phyloP scores from a whole-genome alignment of 2,888 invertebrate species.

The Arctia plantaginis region DNA sequence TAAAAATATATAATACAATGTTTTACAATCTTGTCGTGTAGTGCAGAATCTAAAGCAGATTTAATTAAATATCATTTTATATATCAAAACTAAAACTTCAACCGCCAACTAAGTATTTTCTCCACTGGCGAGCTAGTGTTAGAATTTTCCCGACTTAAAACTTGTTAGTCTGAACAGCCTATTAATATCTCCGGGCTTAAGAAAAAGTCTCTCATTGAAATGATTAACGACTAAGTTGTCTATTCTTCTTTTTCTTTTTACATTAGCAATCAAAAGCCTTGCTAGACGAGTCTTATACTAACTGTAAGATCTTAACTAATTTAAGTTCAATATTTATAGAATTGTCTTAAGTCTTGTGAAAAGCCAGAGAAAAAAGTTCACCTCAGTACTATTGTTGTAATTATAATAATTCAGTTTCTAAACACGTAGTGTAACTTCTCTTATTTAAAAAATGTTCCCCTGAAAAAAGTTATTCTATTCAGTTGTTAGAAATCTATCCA shows the following conservation, averaged over 20 bases:
- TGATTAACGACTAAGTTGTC: not conserved
- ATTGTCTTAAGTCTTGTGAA: not conserved
- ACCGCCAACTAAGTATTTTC: not conserved
- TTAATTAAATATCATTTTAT: no score
- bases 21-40: no score
- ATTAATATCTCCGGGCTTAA: conserved; percentile 45
- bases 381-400: not conserved
- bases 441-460: no score
- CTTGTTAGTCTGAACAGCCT: conserved; percentile 44
- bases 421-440: no score
- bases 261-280: not conserved
- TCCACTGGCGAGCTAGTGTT: not conserved
- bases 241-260: not conserved
- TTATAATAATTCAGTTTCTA: no score
- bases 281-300: no score
- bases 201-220: conserved; percentile 14
- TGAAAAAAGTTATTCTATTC: no score
- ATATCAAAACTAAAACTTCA: no score
- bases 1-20: no score
- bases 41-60: no score
- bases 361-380: not conserved
- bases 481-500: no score
- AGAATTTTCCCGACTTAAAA: conserved; percentile 41
- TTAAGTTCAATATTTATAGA: not conserved
- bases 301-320: no score